phyloP scores from a whole-genome alignment of 2,888 invertebrate genomes.

The Ichneumoninae sp. region DNA sequence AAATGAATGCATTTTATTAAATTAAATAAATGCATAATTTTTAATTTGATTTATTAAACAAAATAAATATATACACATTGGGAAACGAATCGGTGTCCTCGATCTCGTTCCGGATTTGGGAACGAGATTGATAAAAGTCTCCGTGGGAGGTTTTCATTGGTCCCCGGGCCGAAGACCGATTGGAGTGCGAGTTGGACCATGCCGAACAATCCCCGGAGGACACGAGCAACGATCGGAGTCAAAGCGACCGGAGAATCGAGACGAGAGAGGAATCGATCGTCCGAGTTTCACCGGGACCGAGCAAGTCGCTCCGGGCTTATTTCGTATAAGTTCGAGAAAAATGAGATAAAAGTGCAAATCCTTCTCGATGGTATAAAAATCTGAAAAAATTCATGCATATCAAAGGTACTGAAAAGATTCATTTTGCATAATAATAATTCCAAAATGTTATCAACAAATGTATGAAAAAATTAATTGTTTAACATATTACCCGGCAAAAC shows the following conservation, averaged over 20 bases:
- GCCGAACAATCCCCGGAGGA: background rate
- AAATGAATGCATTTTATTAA: too few relatives aligned
- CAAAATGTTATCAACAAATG: too few relatives aligned
- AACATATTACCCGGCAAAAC: too few relatives aligned
- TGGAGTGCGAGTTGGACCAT: background rate
- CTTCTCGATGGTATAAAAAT: too few relatives aligned
- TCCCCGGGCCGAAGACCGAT: background rate
- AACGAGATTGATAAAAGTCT: background rate
- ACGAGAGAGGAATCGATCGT: constrained; percentile 1
- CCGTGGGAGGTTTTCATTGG: background rate
- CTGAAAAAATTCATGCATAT: too few relatives aligned
- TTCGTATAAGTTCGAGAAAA: too few relatives aligned
- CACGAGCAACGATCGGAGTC: background rate
- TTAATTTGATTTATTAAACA: too few relatives aligned
- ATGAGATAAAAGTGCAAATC: too few relatives aligned
- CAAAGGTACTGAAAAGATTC: too few relatives aligned
- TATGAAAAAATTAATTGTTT: too few relatives aligned
- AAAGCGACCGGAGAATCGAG: constrained; percentile 45
- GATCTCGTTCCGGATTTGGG: constrained; percentile 34
- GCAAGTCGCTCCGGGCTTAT: constrained; percentile 14
- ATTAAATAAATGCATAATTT: too few relatives aligned
- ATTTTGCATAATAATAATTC: too few relatives aligned
- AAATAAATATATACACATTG: background rate
- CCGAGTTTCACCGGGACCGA: constrained; percentile 50
- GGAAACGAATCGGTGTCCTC: constrained; percentile 25